Conservation (phyloP, 1,140 invertebrate species). For the Drosophila malerkotliana region DNA sequence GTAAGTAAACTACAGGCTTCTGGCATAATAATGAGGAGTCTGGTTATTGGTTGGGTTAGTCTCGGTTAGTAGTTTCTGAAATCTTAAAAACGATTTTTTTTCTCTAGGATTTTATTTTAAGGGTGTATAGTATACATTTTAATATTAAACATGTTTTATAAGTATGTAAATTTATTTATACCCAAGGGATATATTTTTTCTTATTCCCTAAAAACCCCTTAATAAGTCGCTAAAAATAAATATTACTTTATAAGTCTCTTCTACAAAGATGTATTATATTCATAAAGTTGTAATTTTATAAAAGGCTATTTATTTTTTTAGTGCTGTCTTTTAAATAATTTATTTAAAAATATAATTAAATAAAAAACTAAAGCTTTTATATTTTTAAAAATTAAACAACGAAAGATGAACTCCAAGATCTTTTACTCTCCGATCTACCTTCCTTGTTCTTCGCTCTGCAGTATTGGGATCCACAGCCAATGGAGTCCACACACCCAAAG, state of each 20-base stretch:
- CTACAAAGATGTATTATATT: no score
- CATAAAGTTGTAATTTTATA: no score
- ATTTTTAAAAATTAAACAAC: neutral
- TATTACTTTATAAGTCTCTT: no score
- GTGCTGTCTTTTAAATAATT: neutral
- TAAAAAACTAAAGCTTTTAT: neutral
- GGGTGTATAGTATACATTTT: no score
- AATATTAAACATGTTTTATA: no score
- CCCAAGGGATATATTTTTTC: no score
- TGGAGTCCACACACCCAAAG: slow-evolving; percentile 35
- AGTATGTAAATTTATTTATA: no score
- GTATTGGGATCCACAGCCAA: slow-evolving; percentile 26
- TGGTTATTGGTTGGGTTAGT: neutral
- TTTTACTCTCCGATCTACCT: neutral
- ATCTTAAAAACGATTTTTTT: no score
- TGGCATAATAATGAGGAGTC: slow-evolving; percentile 55
- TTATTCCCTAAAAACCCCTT: no score
- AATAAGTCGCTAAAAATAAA: no score
- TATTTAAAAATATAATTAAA: neutral
- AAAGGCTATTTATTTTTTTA: no score
- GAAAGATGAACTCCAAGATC: neutral
- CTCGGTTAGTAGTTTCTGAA: neutral
- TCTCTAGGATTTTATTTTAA: no score
- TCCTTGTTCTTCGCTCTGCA: neutral
- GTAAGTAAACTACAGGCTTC: neutral